Base-by-base conservation (phyloP, 2,113 vertebrate genomes). In the Cromileptes altivelis region DNA sequence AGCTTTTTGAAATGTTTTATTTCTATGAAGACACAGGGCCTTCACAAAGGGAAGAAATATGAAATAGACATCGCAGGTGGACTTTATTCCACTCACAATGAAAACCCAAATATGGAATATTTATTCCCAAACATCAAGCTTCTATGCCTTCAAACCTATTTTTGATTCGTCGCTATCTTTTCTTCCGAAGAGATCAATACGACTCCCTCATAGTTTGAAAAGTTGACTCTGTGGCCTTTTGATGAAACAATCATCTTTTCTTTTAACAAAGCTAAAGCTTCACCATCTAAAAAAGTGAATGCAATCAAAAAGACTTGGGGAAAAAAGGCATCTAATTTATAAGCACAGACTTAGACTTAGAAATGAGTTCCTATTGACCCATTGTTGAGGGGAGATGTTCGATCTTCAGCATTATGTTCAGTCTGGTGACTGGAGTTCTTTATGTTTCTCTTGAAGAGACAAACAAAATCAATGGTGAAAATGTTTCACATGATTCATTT, bases 401-500 rank as follows among this genome's bases (percentile, higher is more conserved):
- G 95, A 97, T 97, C 87, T 83, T 70, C 74, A 77, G 90, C 86
- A 93, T 92, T 92, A 94, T 94, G 93, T 93, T 93, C 76, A 8
- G 92, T 92, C 95, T 95, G 92, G 88, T 94, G 93, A 93, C 95
- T 70, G 92, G 93, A 94, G 91, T 82, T 91, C 92, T 91, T 92
- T 93, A 94, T 96, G 94, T 93, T 96, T 95, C 95, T 94, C 94
- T 94, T 95, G 75, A 94, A 80, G 65, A 91, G 86, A 60, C 88
- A 92, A 89, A 88, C 88, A 93, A 93, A 96, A 97, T 98, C 97
- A 85, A 98, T 99, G 50, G 42, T 78, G 85, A 92, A 96, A 96
- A 97, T 91, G 95, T 93, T 96, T 94, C 93, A 95, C 91, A 89
- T 82, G 86, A 95, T 92, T 96, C 94, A 94, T 96, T 95, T 96